These are phyloP conservation scores for Rugalucina vietnamica DNA, from an alignment of 2,888 invertebrate species.

Conservation along the genomic window DNA sequence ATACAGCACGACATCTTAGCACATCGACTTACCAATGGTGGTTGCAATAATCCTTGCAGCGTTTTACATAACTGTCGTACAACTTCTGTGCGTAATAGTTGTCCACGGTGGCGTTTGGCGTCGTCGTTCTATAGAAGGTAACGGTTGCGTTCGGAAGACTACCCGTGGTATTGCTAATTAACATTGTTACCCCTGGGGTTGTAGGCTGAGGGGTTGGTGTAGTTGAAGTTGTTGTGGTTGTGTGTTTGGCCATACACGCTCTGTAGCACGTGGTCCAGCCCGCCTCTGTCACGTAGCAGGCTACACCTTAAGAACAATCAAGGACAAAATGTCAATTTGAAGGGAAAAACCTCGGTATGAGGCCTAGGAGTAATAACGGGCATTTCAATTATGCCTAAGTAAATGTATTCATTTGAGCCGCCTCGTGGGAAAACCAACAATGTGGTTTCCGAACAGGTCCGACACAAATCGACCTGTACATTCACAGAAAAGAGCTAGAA, in stretches of 20 bases:
- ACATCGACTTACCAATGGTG: background rate
- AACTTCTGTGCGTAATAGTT: background rate
- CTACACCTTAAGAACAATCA: background rate
- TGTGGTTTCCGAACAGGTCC: too few relatives aligned
- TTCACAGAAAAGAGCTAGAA: too few relatives aligned
- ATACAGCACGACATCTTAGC: too few relatives aligned
- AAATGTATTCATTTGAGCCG: too few relatives aligned
- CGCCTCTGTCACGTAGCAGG: background rate
- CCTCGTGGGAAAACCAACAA: too few relatives aligned
- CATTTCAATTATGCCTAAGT: too few relatives aligned
- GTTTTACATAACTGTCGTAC: background rate
- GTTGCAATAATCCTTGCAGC: background rate
- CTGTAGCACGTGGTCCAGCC: background rate
- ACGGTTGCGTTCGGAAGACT: background rate
- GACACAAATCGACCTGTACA: too few relatives aligned
- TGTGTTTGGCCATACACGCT: background rate
- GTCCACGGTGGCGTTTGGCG: background rate
- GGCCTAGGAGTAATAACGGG: too few relatives aligned
- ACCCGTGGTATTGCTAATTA: background rate
- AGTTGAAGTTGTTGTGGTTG: background rate
- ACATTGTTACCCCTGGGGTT: background rate
- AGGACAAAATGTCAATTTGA: too few relatives aligned
- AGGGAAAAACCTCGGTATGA: too few relatives aligned
- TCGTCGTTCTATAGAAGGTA: background rate
- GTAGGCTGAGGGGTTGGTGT: background rate